Conservation (phyloP, 2,113 vertebrate genomes). For the Nesogale talazaci region DNA sequence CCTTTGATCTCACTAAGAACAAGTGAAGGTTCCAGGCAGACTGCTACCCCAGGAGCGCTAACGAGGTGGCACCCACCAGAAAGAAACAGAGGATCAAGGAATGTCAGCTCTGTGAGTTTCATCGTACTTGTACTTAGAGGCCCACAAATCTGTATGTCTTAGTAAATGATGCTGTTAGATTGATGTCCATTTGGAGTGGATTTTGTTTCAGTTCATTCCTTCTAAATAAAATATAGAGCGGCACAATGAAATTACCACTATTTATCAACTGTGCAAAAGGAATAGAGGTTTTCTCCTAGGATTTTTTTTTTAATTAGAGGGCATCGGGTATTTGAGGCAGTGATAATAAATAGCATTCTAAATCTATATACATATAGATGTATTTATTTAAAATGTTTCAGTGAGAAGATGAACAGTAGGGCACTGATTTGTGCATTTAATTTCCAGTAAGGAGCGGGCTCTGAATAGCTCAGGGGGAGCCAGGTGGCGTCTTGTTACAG, state of each 20-base stretch:
- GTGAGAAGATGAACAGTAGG: neutral
- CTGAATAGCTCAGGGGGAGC: too few relatives aligned
- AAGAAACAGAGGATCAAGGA: neutral
- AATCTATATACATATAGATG: too few relatives aligned
- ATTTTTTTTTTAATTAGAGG: fast-evolving
- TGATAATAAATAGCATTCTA: neutral
- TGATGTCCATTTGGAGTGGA: neutral
- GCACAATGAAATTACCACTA: neutral
- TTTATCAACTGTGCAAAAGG: neutral
- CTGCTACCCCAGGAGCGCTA: neutral
- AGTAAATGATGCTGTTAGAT: neutral
- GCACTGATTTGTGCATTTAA: neutral
- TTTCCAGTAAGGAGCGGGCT: neutral
- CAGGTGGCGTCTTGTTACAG: too few relatives aligned
- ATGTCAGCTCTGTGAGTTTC: neutral
- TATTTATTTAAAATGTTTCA: too few relatives aligned
- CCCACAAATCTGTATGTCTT: neutral
- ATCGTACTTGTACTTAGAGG: neutral
- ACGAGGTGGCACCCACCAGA: neutral
- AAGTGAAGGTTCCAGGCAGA: neutral
- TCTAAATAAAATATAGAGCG: neutral
- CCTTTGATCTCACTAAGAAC: neutral
- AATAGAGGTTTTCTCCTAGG: neutral
- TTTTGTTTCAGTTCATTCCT: neutral
- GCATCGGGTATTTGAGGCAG: neutral